Conservation (phyloP, 2,113 vertebrate species). For the Coptodon bakossiorum region DNA sequence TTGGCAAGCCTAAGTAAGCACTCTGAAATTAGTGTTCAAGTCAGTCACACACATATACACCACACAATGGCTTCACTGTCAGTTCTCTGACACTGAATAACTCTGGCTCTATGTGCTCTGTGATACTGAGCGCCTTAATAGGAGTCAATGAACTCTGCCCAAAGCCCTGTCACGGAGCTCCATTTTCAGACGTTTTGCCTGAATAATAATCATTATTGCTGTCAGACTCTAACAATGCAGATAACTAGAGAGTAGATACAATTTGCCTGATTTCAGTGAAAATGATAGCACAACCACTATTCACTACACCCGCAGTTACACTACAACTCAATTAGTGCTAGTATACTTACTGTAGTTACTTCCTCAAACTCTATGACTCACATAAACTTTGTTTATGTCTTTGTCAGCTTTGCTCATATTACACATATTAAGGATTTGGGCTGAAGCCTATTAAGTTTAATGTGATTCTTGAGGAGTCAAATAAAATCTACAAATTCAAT, state of each 20-base stretch:
- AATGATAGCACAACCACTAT: background rate
- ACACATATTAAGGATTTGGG: background rate
- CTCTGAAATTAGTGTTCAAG: conserved; percentile 38
- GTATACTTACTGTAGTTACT: background rate
- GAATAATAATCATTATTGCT: conserved; percentile 28
- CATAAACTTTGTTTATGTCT: background rate
- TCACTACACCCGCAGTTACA: background rate
- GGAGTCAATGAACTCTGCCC: conserved; percentile 40
- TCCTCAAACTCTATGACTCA: background rate
- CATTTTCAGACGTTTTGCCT: background rate
- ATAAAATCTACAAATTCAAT: background rate
- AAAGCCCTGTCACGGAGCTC: background rate
- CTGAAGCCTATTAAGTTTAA: background rate
- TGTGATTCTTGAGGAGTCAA: background rate
- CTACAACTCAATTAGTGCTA: background rate
- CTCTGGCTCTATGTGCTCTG: conserved; percentile 5
- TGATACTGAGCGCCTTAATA: conserved; percentile 35
- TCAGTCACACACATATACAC: background rate
- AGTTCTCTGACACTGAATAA: background rate
- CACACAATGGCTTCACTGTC: conserved; percentile 14
- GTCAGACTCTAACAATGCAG: conserved; percentile 8
- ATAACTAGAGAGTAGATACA: background rate
- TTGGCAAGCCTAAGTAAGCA: conserved; percentile 29
- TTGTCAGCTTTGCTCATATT: background rate
- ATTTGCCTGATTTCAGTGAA: background rate